A percentile compares a stretch with the other conserved stretches of the same genome.
Evolutionary conservation across 2,113 vertebrate genomes (phyloP).

Genomic region (Taxidea taxus): DNA sequence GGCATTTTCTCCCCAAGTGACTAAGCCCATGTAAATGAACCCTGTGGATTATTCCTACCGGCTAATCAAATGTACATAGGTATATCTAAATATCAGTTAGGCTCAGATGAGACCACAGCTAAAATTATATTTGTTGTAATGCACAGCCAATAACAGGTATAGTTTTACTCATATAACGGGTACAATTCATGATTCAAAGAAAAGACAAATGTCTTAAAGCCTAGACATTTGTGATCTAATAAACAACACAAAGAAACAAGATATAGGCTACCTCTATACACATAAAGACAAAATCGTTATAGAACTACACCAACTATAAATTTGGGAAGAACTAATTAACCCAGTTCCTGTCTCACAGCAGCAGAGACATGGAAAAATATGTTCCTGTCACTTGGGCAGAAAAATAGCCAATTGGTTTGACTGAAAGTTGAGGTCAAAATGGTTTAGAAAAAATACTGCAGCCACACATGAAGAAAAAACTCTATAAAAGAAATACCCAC

Average conservation of each 20-base stretch:
- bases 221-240: not conserved
- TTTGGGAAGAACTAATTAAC: constrained; percentile 49
- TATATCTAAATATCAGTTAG: constrained; percentile 21
- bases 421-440: constrained; percentile 27
- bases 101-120: not conserved
- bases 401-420: constrained; percentile 19
- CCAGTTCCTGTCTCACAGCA: not conserved
- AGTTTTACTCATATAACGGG: not conserved
- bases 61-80: not conserved
- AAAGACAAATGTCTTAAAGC: not conserved
- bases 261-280: not conserved
- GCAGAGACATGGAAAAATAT: constrained; percentile 31
- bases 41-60: not conserved
- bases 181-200: constrained; percentile 16
- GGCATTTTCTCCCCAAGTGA: not conserved
- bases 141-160: not conserved
- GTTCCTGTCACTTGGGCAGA: constrained; percentile 27
- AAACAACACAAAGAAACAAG: constrained; percentile 23
- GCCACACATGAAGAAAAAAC: not conserved
- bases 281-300: constrained; percentile 15
- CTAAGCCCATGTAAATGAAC: not conserved
- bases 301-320: constrained; percentile 5
- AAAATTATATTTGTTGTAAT: constrained; percentile 22
- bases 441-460: not conserved
- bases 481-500: not conserved